Conservation (phyloP, 2,888 invertebrate species). For the Hypercompe scribonia region DNA sequence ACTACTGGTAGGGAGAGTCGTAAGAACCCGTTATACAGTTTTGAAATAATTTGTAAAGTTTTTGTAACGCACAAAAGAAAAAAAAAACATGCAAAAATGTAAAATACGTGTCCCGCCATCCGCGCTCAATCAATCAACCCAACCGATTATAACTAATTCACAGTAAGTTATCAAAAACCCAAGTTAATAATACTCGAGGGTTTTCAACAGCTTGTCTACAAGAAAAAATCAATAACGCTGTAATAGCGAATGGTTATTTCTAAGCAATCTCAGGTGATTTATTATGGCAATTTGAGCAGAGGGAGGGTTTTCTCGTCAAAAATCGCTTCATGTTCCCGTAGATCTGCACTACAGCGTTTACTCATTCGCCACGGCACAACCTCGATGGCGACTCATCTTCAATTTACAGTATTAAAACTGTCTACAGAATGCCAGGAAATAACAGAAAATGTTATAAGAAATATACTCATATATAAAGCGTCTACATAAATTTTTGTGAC, state of each 20-base stretch:
- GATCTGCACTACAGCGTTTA: slow-evolving; percentile 60
- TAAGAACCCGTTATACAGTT: not conserved
- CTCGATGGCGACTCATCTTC: slow-evolving; percentile 40
- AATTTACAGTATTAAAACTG: slow-evolving; percentile 34
- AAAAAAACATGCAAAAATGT: not conserved
- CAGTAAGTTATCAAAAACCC: slow-evolving; percentile 12
- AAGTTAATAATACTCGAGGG: slow-evolving; percentile 27
- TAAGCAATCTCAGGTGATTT: slow-evolving; percentile 63
- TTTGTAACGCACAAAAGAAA: not conserved
- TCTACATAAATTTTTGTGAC: not conserved
- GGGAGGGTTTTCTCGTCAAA: slow-evolving; percentile 63
- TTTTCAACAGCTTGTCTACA: slow-evolving; percentile 22
- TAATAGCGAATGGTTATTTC: slow-evolving; percentile 45
- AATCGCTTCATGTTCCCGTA: slow-evolving; percentile 60
- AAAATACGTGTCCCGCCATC: not conserved
- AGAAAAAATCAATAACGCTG: slow-evolving; percentile 45
- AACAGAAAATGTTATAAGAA: slow-evolving; percentile 8
- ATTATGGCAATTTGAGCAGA: slow-evolving; percentile 63
- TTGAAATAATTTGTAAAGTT: not conserved
- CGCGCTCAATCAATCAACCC: not conserved
- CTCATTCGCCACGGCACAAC: slow-evolving; percentile 64
- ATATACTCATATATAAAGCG: not conserved
- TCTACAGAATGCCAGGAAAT: slow-evolving; percentile 36
- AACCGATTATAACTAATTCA: not conserved
- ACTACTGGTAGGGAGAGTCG: not conserved